Evolutionary conservation across 2,797 vertebrate genomes (phyloP), one percentile per base, ranked within the genome.

Genomic region (Peromyscus melanophrys): DNA sequence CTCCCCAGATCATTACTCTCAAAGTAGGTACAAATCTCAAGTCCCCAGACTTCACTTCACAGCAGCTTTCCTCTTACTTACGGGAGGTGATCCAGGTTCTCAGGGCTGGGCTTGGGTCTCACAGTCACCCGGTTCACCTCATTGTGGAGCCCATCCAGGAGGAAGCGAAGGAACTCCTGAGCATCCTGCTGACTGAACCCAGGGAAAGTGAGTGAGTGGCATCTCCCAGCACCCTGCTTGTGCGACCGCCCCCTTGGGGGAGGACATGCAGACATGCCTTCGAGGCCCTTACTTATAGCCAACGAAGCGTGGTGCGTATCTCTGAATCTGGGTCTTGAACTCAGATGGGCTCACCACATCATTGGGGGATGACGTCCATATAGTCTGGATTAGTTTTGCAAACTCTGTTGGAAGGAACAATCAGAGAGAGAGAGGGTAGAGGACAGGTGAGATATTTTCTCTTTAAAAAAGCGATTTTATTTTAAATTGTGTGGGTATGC

Each of bases 291-390:
- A 99, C 99, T 99, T 99, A 98, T 99, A 99, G 97, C 99, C 99
- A 0, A 99, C 99, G 1, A 99, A 99, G 98, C 99, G 99, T 0
- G 99, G 99, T 0, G 99, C 99, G 0, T 99, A 99, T 99, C 99
- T 99, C 99, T 99, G 99, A 98, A 99, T 99, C 99, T 99, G 99
- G 0, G 99, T 99, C 98, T 99, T 99, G 98, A 99, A 99, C 96
- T 99, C 99, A 0, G 99, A 99, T 2, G 99, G 99, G 97, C 99
- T 99, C 98, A 99, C 99, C 0, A 99, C 99, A 1, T 99, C 99
- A 0, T 99, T 99, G 98, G 99, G 99, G 65, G 99, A 99, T 0
- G 99, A 99, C 8, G 99, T 99, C 99, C 99, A 99, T 98, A 99
- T 99, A 77, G 99, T 99, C 98, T 99, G 99, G n/a, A 99, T 99